These are phyloP conservation scores for Orchesella flavescens DNA, from an alignment of 2,888 invertebrate species.

Conservation along the genomic window DNA sequence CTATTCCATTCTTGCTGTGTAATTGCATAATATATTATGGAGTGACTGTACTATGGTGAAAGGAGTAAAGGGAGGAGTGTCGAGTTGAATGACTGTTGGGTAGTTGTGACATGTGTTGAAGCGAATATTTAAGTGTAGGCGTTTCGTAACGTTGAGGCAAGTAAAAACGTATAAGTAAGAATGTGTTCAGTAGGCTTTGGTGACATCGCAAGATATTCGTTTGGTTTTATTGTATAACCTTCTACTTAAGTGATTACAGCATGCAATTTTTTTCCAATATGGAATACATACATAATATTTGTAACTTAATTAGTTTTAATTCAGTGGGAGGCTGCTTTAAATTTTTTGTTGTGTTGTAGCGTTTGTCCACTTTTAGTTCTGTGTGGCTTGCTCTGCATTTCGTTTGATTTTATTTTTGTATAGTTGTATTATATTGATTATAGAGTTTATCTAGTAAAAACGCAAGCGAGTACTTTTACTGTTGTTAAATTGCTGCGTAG, in stretches of 20 bases:
- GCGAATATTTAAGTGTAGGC: neutral
- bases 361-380: neutral
- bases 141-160: neutral
- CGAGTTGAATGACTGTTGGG: conserved; percentile 59
- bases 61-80: conserved; percentile 46
- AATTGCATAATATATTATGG: neutral
- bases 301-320: too few relatives aligned
- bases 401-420: neutral
- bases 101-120: conserved; percentile 23
- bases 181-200: neutral
- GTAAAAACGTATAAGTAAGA: neutral
- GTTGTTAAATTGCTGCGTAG: neutral
- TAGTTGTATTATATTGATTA: neutral
- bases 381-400: conserved; percentile 16
- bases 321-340: too few relatives aligned
- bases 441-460: neutral
- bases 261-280: too few relatives aligned
- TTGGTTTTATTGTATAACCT: too few relatives aligned
- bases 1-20: too few relatives aligned
- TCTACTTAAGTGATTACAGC: too few relatives aligned
- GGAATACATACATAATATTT: too few relatives aligned
- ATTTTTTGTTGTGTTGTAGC: too few relatives aligned
- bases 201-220: neutral
- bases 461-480: conserved; percentile 1
- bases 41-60: conserved; percentile 6